Evolutionary conservation across 2,113 vertebrate genomes (phyloP).

Genomic region (Apodemus sylvaticus): DNA sequence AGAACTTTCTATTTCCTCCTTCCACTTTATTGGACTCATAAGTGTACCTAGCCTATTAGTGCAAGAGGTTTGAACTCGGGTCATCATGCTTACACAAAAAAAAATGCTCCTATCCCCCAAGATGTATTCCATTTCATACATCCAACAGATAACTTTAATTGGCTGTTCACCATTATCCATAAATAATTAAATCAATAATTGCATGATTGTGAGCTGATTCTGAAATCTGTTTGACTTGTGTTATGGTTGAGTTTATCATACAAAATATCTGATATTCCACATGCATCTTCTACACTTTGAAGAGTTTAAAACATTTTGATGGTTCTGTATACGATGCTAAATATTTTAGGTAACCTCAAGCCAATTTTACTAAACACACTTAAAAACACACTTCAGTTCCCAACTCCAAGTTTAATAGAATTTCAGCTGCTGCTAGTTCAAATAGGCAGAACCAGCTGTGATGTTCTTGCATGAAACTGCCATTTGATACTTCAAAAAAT

Average conservation of each 20-base stretch:
- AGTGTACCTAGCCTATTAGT: not conserved
- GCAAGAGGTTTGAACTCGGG: not conserved
- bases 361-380: not conserved
- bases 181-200: constrained; percentile 57
- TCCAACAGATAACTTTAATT: constrained; percentile 46
- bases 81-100: not conserved
- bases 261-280: not conserved
- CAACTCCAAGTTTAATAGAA: not conserved
- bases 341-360: not conserved
- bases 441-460: not conserved
- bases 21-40: too few relatives aligned
- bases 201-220: constrained; percentile 10
- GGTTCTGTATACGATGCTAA: not conserved
- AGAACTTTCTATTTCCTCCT: not conserved
- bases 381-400: not conserved
- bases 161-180: constrained; percentile 52
- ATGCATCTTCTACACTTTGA: not conserved
- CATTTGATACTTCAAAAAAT: not conserved
- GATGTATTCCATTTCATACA: not conserved
- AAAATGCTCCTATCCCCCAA: not conserved
- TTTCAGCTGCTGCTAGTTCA: not conserved
- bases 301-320: not conserved
- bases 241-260: not conserved
- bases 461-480: not conserved
- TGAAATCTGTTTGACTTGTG: constrained; percentile 50